These are phyloP conservation scores for Ganaspis sp. DNA, from an alignment of 1,140 invertebrate genomes.

Conservation along the genomic window DNA sequence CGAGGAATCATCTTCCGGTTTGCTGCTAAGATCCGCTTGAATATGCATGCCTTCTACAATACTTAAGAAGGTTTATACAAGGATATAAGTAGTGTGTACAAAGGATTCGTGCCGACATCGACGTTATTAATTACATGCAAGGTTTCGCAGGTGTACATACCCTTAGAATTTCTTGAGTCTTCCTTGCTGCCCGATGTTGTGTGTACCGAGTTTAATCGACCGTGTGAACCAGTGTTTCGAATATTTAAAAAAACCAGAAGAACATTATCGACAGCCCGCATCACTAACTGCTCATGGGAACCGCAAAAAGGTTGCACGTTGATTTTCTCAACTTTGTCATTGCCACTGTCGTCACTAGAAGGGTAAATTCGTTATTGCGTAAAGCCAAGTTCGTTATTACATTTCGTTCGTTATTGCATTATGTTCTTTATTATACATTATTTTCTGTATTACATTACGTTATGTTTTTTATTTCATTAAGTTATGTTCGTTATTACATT, in stretches of 20 bases:
- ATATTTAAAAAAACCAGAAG: neutral
- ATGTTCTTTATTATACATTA: no score
- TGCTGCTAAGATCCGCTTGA: conserved; percentile 19
- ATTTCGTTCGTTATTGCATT: no score
- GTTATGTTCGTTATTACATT: no score
- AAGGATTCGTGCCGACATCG: conserved; percentile 21
- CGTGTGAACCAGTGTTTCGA: conserved; percentile 26
- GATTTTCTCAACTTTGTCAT: neutral
- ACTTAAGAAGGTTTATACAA: conserved; percentile 27
- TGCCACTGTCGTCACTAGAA: neutral
- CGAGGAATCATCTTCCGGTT: conserved; percentile 17
- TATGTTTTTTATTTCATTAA: no score
- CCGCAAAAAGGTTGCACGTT: neutral
- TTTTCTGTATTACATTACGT: no score
- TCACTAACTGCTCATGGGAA: conserved; percentile 3
- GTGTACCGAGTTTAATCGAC: conserved; percentile 20
- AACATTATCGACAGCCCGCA: conserved; percentile 24
- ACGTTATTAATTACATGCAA: conserved; percentile 27
- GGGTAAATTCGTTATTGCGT: neutral
- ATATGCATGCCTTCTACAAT: conserved; percentile 12
- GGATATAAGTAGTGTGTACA: conserved; percentile 24
- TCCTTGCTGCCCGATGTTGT: neutral
- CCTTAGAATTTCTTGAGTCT: conserved; percentile 16
- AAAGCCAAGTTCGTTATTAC: no score
- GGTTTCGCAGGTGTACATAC: conserved; percentile 29